These are phyloP conservation scores for Pogonognathellus flavescens DNA, from an alignment of 1,140 invertebrate species.

Conservation along the genomic window DNA sequence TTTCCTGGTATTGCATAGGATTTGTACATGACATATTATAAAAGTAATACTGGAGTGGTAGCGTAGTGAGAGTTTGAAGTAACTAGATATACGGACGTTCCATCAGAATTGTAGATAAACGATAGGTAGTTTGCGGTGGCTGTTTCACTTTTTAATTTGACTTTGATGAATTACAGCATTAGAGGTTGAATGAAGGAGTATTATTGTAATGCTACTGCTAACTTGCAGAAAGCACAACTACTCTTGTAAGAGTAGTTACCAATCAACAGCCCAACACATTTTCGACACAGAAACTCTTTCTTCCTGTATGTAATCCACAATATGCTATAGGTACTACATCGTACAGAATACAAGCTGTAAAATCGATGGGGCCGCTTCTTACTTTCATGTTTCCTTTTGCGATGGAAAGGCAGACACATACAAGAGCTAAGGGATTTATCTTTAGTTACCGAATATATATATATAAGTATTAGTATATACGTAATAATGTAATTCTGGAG, in stretches of 20 bases:
- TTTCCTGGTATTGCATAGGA: too few relatives aligned
- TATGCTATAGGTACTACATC: background rate
- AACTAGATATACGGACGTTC: too few relatives aligned
- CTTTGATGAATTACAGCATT: conserved; percentile 12
- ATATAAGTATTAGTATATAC: too few relatives aligned
- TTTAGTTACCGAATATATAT: background rate
- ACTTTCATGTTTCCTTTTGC: background rate
- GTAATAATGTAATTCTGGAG: too few relatives aligned
- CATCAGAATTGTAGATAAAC: background rate
- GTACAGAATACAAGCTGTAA: background rate
- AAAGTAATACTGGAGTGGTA: too few relatives aligned
- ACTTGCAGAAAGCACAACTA: background rate
- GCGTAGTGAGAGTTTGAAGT: too few relatives aligned
- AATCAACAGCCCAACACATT: background rate
- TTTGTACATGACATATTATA: too few relatives aligned
- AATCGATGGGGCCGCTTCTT: conserved; percentile 3
- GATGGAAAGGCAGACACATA: background rate
- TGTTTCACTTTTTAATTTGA: conserved; percentile 1
- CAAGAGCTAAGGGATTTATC: background rate
- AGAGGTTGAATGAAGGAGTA: background rate
- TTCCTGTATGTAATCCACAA: background rate
- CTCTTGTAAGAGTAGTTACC: background rate
- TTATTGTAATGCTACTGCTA: background rate
- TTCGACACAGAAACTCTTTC: background rate
- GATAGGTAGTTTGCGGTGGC: background rate